A percentile compares a stretch with the other conserved stretches of the same genome.
phyloP scores from a whole-genome alignment of 1,140 invertebrate species.

The Atta texana region DNA sequence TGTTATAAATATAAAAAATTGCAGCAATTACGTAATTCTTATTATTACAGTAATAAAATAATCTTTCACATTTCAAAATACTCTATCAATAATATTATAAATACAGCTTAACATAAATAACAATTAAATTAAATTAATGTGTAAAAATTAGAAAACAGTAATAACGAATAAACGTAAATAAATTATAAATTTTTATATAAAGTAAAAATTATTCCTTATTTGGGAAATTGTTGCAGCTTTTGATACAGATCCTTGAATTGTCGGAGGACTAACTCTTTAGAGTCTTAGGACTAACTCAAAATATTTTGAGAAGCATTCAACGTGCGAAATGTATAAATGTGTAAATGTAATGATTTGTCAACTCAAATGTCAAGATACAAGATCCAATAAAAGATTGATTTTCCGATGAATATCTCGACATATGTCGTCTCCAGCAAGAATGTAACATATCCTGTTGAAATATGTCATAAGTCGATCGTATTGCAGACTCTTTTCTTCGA shows the following conservation, averaged over 20 bases:
- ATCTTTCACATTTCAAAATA: neutral
- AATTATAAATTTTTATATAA: neutral
- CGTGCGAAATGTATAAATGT: neutral
- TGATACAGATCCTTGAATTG: neutral
- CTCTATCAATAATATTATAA: neutral
- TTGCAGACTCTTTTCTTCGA: neutral
- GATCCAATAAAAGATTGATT: neutral
- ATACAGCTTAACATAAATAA: neutral
- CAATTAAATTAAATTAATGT: neutral
- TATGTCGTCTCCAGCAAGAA: neutral
- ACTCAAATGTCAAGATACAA: neutral
- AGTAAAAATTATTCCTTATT: neutral
- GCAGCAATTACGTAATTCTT: neutral
- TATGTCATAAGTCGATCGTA: neutral
- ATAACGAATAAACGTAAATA: neutral
- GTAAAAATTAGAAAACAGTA: neutral
- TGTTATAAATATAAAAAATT: neutral
- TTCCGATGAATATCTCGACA: neutral
- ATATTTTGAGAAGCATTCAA: conserved; percentile 8
- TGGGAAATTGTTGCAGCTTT: neutral
- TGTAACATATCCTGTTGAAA: conserved; percentile 11
- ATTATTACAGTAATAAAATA: neutral
- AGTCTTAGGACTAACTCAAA: neutral
- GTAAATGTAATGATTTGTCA: no score
- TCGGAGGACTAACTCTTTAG: neutral